phyloP scores from a whole-genome alignment of 2,113 vertebrate species.

The Xiphophorus hellerii region DNA sequence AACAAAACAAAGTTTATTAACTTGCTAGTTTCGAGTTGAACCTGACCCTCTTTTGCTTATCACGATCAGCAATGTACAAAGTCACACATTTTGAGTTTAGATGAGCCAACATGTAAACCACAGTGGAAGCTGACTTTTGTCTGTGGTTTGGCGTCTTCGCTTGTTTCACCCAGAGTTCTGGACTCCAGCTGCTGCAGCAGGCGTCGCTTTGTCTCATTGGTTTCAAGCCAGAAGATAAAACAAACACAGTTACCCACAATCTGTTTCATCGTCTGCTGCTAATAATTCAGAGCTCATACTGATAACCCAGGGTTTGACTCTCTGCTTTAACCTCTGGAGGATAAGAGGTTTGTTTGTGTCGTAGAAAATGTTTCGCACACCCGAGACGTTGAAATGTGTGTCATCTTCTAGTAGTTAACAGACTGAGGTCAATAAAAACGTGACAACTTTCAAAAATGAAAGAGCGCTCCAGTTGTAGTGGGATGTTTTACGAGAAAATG shows the following conservation, averaged over 20 bases:
- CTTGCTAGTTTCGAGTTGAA: too few relatives aligned
- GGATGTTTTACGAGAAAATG: too few relatives aligned
- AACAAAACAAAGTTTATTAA: too few relatives aligned
- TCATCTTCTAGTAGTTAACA: too few relatives aligned
- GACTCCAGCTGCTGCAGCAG: background rate
- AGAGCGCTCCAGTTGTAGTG: background rate
- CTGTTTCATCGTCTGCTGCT: too few relatives aligned
- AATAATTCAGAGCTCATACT: background rate
- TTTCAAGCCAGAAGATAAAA: background rate
- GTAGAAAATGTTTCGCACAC: too few relatives aligned
- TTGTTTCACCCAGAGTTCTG: slow-evolving; percentile 9
- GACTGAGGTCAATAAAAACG: background rate
- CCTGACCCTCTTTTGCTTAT: background rate
- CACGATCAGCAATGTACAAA: background rate
- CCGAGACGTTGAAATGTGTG: background rate
- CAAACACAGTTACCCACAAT: background rate
- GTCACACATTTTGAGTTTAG: background rate
- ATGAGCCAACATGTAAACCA: slow-evolving; percentile 9
- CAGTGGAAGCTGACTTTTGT: slow-evolving; percentile 5
- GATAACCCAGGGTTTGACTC: background rate
- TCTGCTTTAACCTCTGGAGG: too few relatives aligned
- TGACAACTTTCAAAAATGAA: background rate
- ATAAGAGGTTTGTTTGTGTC: too few relatives aligned
- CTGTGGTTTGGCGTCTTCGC: slow-evolving; percentile 25
- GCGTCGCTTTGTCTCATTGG: background rate